phyloP scores from a whole-genome alignment of 2,888 invertebrate genomes.

The Iphiclides podalirius region DNA sequence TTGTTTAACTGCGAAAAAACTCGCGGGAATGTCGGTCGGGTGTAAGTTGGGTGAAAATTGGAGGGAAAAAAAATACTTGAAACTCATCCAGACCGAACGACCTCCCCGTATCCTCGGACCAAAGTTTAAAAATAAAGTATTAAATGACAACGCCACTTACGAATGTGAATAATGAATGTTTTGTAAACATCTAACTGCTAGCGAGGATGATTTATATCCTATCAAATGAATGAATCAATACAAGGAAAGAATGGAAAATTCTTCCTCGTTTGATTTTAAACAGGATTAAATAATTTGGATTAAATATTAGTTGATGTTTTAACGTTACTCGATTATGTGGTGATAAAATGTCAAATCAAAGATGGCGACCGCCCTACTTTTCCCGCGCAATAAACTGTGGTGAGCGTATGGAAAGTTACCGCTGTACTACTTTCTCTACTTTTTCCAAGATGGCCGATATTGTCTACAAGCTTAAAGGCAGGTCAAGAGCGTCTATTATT shows the following conservation, averaged over 20 bases:
- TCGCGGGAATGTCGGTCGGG: conserved; percentile 72
- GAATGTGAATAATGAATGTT: conserved; percentile 31
- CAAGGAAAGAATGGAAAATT: neutral
- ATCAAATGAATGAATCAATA: neutral
- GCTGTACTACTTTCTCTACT: conserved; percentile 79
- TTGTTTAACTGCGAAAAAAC: conserved; percentile 54
- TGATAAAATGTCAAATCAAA: conserved; percentile 65
- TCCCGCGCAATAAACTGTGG: conserved; percentile 69
- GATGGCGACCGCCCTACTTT: conserved; percentile 74
- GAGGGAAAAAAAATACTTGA: conserved; percentile 41
- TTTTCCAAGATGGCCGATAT: conserved; percentile 74
- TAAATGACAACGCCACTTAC: conserved; percentile 2
- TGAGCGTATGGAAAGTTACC: conserved; percentile 76
- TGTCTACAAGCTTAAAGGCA: conserved; percentile 57
- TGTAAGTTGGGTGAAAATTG: conserved; percentile 45
- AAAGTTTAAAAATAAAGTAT: conserved; percentile 32
- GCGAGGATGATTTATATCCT: neutral
- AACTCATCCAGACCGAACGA: conserved; percentile 42
- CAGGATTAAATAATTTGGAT: neutral
- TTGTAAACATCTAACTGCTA: conserved; percentile 20
- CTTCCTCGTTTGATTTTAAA: neutral
- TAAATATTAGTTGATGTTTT: conserved; percentile 8
- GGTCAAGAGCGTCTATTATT: conserved; percentile 58
- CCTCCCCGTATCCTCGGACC: conserved; percentile 38
- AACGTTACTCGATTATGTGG: conserved; percentile 35